phyloP scores from a whole-genome alignment of 2,797 vertebrate genomes.

The Hemibagrus guttatus region DNA sequence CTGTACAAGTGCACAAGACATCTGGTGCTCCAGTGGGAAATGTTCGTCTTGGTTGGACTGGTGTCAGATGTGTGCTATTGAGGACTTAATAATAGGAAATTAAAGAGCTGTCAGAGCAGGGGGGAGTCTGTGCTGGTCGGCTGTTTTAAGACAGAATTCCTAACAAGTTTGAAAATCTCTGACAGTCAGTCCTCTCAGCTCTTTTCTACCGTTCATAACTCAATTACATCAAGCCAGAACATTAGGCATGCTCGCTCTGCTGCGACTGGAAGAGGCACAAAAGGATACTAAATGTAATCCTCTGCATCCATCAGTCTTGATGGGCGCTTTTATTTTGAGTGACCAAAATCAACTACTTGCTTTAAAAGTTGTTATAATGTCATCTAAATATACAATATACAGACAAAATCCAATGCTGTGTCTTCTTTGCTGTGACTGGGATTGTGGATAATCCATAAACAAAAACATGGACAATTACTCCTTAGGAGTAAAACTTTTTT shows the following conservation, averaged over 20 bases:
- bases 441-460: not conserved
- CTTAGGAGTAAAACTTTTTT: not conserved
- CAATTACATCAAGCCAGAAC: slow-evolving; percentile 27
- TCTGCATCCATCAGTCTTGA: not conserved
- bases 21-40: slow-evolving; percentile 58
- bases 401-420: not conserved
- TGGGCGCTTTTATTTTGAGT: not conserved
- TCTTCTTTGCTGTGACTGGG: not conserved
- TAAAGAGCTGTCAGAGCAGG: slow-evolving; percentile 44
- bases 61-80: slow-evolving; percentile 51
- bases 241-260: not conserved
- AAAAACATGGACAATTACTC: too few relatives aligned
- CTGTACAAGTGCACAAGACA: slow-evolving; percentile 38
- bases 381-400: not conserved
- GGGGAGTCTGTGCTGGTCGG: slow-evolving; percentile 6
- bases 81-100: slow-evolving; percentile 55
- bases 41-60: slow-evolving; percentile 56
- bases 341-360: not conserved
- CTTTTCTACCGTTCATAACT: not conserved
- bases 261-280: not conserved
- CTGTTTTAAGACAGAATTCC: slow-evolving; percentile 28
- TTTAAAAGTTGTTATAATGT: not conserved
- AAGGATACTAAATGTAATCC: not conserved
- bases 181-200: slow-evolving; percentile 1
- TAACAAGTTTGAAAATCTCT: slow-evolving; percentile 25